These are phyloP conservation scores for Stenurella melanura DNA, from an alignment of 2,888 invertebrate species.

Conservation along the genomic window DNA sequence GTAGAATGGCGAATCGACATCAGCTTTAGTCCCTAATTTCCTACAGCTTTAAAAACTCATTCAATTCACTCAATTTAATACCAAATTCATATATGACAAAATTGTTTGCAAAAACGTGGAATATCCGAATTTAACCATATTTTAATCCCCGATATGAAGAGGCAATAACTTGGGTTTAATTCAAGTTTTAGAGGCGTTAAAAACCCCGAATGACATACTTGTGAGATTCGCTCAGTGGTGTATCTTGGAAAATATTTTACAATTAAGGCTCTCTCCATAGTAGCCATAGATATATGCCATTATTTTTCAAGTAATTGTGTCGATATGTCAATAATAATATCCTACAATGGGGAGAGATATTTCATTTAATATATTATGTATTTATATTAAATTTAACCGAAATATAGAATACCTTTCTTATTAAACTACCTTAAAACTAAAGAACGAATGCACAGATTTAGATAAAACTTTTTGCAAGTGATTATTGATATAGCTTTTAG, in stretches of 20 bases:
- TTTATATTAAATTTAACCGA: no score
- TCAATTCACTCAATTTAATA: slow-evolving; percentile 52
- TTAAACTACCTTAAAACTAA: no score
- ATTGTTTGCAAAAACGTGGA: slow-evolving; percentile 51
- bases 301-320: no score
- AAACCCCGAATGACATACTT: slow-evolving; percentile 52
- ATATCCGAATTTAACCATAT: slow-evolving; percentile 55
- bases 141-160: slow-evolving; percentile 55
- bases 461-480: no score
- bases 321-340: no score
- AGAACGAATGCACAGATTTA: no score
- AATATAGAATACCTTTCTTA: no score
- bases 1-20: background rate
- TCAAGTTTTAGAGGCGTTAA: slow-evolving; percentile 53
- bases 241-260: slow-evolving; percentile 15
- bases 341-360: no score
- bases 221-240: slow-evolving; percentile 41
- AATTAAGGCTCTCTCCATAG: background rate
- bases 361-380: no score
- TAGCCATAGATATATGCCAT: background rate
- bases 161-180: slow-evolving; percentile 58
- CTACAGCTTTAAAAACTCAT: slow-evolving; percentile 51
- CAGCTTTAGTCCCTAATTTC: slow-evolving; percentile 17
- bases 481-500: no score
- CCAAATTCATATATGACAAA: slow-evolving; percentile 50